Conservation (phyloP, 1,140 invertebrate species). For the Bombyx mandarina region DNA sequence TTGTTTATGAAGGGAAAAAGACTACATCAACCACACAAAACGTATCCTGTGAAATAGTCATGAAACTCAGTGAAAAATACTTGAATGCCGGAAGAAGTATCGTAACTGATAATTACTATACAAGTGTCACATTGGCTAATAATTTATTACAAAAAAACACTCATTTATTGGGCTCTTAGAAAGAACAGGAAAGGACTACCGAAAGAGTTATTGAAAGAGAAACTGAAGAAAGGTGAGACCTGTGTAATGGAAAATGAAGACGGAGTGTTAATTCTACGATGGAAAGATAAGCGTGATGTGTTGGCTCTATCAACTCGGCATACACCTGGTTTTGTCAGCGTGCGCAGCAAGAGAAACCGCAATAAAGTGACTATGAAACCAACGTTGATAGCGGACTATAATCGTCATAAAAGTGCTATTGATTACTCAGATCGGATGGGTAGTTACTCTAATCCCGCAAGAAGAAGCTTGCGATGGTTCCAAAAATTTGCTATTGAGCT, state of each 20-base stretch:
- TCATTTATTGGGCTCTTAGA: too few relatives aligned
- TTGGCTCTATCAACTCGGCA: slow-evolving; percentile 51
- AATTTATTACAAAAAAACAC: slow-evolving; percentile 42
- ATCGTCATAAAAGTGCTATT: slow-evolving; percentile 27
- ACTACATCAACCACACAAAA: slow-evolving; percentile 27
- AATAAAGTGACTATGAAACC: slow-evolving; percentile 1
- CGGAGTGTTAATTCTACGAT: slow-evolving; percentile 51
- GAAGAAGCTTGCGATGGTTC: slow-evolving; percentile 45
- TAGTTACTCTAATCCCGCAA: slow-evolving; percentile 26
- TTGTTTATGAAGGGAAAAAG: slow-evolving; percentile 38
- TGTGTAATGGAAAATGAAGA: slow-evolving; percentile 39
- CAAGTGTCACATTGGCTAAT: slow-evolving; percentile 44
- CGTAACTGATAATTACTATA: slow-evolving; percentile 55
- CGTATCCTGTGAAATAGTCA: too few relatives aligned
- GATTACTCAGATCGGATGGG: slow-evolving; percentile 41
- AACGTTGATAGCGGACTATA: too few relatives aligned
- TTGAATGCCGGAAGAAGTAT: slow-evolving; percentile 38
- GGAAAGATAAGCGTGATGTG: slow-evolving; percentile 53
- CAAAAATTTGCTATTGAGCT: slow-evolving; percentile 35
- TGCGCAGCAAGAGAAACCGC: background rate
- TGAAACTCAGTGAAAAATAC: slow-evolving; percentile 24
- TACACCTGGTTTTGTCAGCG: slow-evolving; percentile 12
- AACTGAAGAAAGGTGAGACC: slow-evolving; percentile 45
- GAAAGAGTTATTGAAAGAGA: too few relatives aligned
- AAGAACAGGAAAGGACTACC: too few relatives aligned